phyloP scores from a whole-genome alignment of 2,888 invertebrate species.

The Himalopsyche tibetana region DNA sequence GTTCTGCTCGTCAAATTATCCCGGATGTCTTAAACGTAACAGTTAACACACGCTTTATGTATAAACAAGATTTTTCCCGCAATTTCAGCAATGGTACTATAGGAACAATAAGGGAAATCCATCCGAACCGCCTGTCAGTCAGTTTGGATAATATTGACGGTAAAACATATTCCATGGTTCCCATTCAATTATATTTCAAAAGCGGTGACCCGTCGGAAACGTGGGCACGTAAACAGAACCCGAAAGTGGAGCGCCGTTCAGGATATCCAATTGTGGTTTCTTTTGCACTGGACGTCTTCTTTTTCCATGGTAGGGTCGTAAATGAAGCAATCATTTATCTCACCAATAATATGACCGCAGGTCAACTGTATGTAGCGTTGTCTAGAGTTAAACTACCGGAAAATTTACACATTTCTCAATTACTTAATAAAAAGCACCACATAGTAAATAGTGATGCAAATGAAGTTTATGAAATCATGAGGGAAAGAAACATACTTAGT shows the following conservation, averaged over 20 bases:
- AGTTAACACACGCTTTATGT: background rate
- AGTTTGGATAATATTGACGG: conserved; percentile 2
- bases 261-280: background rate
- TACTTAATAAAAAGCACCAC: background rate
- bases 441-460: background rate
- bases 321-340: background rate
- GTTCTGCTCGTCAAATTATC: background rate
- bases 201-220: background rate
- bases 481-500: background rate
- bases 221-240: background rate
- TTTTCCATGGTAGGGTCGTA: background rate
- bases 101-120: background rate
- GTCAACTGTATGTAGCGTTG: conserved; percentile 6
- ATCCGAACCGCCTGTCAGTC: background rate
- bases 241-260: background rate
- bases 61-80: background rate
- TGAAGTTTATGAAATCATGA: background rate
- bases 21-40: background rate
- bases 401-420: background rate
- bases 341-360: background rate
- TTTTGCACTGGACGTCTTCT: background rate
- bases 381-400: background rate
- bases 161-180: background rate
- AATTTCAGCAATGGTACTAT: background rate
- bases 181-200: background rate